These are phyloP conservation scores for Rhea pennata DNA, from an alignment of 2,113 vertebrate species.

Conservation along the genomic window DNA sequence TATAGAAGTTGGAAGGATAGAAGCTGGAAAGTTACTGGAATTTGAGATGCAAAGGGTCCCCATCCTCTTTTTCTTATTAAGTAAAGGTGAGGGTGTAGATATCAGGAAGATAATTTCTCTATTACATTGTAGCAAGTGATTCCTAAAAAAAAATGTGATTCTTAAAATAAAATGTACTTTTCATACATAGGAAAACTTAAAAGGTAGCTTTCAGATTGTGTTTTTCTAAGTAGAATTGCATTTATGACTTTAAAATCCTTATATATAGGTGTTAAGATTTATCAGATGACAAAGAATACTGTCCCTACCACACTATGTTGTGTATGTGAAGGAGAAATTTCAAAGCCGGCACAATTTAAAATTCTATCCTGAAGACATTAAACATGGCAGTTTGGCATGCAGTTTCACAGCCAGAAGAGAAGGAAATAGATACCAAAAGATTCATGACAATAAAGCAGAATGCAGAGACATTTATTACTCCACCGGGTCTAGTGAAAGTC, in stretches of 20 bases:
- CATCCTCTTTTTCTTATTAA: neutral
- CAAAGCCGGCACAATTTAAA: neutral
- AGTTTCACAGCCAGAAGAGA: neutral
- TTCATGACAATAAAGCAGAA: neutral
- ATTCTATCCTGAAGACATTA: neutral
- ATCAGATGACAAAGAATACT: neutral
- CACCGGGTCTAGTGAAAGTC: neutral
- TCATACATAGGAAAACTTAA: neutral
- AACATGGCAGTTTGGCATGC: neutral
- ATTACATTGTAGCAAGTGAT: neutral
- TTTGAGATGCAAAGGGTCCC: neutral
- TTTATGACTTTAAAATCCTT: neutral
- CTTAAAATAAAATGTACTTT: neutral
- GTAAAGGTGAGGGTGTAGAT: neutral
- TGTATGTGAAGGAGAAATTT: neutral
- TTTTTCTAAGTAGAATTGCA: neutral
- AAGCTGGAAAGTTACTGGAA: neutral
- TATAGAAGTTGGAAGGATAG: neutral
- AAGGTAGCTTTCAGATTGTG: neutral
- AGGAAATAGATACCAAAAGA: conserved; percentile 1
- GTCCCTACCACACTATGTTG: neutral
- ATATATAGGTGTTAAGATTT: neutral
- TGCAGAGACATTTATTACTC: neutral
- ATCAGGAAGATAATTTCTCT: neutral
- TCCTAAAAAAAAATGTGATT: neutral